A percentile compares a stretch with the other conserved stretches of the same genome.
Conservation (phyloP, 2,888 invertebrate genomes). For the Meloe dianella region DNA sequence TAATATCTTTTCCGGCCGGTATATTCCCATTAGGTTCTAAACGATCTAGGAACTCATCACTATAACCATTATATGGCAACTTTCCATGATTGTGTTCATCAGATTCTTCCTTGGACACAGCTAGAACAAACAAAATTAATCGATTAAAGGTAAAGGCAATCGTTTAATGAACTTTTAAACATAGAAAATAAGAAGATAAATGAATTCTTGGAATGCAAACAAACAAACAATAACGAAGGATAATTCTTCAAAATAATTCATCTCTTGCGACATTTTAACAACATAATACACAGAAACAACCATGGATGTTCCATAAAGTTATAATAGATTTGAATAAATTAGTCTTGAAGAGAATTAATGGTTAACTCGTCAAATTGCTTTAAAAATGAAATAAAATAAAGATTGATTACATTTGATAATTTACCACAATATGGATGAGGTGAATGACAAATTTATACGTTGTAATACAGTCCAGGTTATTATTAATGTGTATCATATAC, state of each 20-base stretch:
- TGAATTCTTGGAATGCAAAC: background rate
- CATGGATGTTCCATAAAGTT: slow-evolving; percentile 12
- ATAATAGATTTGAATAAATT: background rate
- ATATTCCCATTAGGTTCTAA: slow-evolving; percentile 94
- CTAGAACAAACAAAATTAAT: slow-evolving; percentile 64
- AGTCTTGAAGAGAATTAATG: background rate
- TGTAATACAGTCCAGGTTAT: background rate
- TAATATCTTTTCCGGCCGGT: slow-evolving; percentile 82
- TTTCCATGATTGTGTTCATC: slow-evolving; percentile 71
- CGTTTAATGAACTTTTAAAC: background rate
- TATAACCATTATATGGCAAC: slow-evolving; percentile 91
- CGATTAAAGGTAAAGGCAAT: background rate
- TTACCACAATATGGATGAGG: background rate
- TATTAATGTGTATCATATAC: background rate
- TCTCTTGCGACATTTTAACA: slow-evolving; percentile 19
- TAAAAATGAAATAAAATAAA: background rate
- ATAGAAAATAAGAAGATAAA: background rate
- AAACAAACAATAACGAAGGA: background rate
- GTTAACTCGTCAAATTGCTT: background rate
- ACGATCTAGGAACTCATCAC: slow-evolving; percentile 91
- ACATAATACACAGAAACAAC: slow-evolving; percentile 12
- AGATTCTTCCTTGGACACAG: slow-evolving; percentile 91
- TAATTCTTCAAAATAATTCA: slow-evolving; percentile 7
- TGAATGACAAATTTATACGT: background rate
- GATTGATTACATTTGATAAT: background rate